Evolutionary conservation across 2,888 invertebrate genomes (phyloP), one percentile per base, ranked within the genome.

Genomic region (Caenorhabditis sp.): DNA sequence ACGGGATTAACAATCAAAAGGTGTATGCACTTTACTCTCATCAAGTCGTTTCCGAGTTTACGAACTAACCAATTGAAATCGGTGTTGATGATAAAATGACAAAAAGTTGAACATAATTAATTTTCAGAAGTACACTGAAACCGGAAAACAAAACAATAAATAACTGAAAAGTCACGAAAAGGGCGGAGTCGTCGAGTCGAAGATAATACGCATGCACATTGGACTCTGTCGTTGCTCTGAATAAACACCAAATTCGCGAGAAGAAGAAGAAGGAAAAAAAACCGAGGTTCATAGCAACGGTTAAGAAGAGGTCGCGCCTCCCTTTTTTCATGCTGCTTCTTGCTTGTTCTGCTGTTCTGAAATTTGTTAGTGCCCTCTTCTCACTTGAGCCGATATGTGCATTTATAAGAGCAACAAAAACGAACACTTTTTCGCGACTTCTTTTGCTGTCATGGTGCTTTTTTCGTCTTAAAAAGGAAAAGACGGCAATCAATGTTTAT

Each of bases 251-350:
- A 5, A 12, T 36, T 36, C 43, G 6, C 43, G 43, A 3, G 14
- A 43, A 43, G 17, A 43, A 43, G 17, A 5, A 43, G 14, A 5
- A 36, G 36, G 6, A 14, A 43, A 43, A 43, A 51, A 21, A 51
- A 51, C 21, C 51, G 51, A 23, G 51, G 51, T 51, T 51, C 51
- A 51, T 51, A 51, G 51, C 51, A 51, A 51, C 51, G 51, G 51
- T 51, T 23, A 23, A 21, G 51, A 23, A 19, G 51, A 51, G 23
- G 51, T 51, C 21, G 51, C 51, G 8, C 21, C 23, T 51, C 21
- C 23, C 23, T 51, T 51, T 21, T 51, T 51, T 51, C 23, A 23
- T 19, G 51, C 21, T 21, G n/a, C n/a, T 43, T 43, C 43, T 17
- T 43, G 43, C 43, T 43, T 43, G 12, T 43, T 5, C 43, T 43